A percentile compares a stretch with the other conserved stretches of the same genome.
phyloP scores from a whole-genome alignment of 2,797 vertebrate genomes.

The Choloepus didactylus region DNA sequence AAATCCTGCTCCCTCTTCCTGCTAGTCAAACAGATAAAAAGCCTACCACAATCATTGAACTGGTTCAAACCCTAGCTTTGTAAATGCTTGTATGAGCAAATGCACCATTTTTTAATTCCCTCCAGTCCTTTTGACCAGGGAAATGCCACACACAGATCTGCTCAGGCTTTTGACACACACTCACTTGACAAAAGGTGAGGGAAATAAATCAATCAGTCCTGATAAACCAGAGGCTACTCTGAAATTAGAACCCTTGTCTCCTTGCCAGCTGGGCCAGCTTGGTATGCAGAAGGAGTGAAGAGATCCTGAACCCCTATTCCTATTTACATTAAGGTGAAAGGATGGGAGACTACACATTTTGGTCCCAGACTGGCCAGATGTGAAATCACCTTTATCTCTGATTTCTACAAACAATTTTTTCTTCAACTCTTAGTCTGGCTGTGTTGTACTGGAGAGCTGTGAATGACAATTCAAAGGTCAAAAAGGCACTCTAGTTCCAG shows the following conservation, averaged over 20 bases:
- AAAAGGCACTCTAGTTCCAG: constrained; percentile 71
- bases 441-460: constrained; percentile 45
- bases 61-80: background rate
- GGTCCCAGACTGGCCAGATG: constrained; percentile 31
- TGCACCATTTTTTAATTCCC: background rate
- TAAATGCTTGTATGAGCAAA: background rate
- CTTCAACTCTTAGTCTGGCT: constrained; percentile 14
- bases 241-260: background rate
- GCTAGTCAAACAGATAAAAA: constrained; percentile 8
- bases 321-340: background rate
- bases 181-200: background rate
- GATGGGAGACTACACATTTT: background rate
- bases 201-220: no score
- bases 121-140: background rate
- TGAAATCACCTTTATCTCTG: background rate
- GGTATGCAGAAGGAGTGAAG: background rate
- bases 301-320: background rate
- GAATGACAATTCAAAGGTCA: constrained; percentile 75
- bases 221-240: background rate
- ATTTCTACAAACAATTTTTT: constrained; percentile 39
- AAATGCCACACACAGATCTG: background rate
- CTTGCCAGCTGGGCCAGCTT: background rate
- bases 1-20: background rate
- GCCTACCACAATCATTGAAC: background rate
- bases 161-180: background rate